Evolutionary conservation across 1,140 invertebrate genomes (phyloP), one percentile per base, ranked within the genome.

Genomic region (Temnothorax nylanderi): DNA sequence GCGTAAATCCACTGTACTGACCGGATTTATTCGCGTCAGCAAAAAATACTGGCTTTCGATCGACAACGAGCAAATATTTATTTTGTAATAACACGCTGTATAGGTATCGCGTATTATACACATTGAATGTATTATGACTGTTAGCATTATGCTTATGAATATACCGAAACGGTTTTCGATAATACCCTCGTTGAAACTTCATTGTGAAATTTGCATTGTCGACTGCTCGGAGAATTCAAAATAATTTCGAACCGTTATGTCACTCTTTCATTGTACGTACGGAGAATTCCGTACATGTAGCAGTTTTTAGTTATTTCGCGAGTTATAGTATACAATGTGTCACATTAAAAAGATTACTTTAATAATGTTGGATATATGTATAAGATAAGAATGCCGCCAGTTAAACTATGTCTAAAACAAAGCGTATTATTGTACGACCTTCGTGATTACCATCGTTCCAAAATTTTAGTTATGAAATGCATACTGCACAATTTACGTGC

Each of bases 61-160:
- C 67, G 41, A 37, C 67, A 58, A 3, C 67, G 54, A 37, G 51
- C 69, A 84, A 74, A 84, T 60, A 47, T 84, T 84, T 84, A 75
- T 74, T 82, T 82, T 75, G 54, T 60, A 60, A 75, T 84, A 82
- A 74, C 65, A 18, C 64, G 0, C 26, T 13, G 18, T 10, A 26
- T 2, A 26, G 21, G 13, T n/a, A 21, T 58, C 37, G 21, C 11
- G 2, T 65, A 34, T 60, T 69, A 47, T 26, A 67, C 64, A 21
- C 64, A 13, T 21, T 37, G 69, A 13, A 18, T 41, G 32, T 49
- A 84, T 84, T 37, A 74, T 75, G 69, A 60, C 18, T 47, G 41
- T 34, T 60, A 44, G 56, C 47, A 16, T 47, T 41, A n/a, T 21
- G 3, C 11, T 16, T 18, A 34, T 18, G 47, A 81, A 71, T 37